A percentile compares a stretch with the other conserved stretches of the same genome.
Conservation (phyloP, 2,797 vertebrate species). For the Takifugu ocellatus region DNA sequence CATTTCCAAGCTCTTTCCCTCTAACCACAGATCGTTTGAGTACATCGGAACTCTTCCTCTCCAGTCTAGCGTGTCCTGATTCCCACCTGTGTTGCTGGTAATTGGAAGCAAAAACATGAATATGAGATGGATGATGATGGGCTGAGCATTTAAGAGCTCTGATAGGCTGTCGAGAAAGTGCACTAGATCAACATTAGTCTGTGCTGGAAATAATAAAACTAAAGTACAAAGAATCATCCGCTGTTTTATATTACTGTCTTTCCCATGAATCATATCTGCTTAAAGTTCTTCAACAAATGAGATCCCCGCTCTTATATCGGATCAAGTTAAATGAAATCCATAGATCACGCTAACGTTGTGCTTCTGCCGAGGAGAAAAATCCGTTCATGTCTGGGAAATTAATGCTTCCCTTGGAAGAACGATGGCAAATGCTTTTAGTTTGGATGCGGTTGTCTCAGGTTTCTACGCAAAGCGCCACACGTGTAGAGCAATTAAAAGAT, state of each 20-base stretch:
- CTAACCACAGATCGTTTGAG: too few relatives aligned
- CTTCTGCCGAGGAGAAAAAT: constrained; percentile 37
- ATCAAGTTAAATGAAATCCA: constrained; percentile 71
- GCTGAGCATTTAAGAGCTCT: too few relatives aligned
- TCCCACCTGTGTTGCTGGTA: too few relatives aligned
- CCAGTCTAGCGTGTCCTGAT: too few relatives aligned
- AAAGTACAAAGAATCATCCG: constrained; percentile 31
- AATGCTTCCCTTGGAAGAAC: constrained; percentile 37
- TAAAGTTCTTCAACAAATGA: constrained; percentile 53
- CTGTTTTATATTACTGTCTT: constrained; percentile 39
- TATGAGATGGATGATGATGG: too few relatives aligned
- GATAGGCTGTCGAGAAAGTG: too few relatives aligned
- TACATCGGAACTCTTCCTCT: too few relatives aligned
- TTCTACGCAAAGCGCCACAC: constrained; percentile 5
- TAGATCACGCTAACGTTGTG: constrained; percentile 64
- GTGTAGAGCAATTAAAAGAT: constrained; percentile 9
- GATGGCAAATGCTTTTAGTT: constrained; percentile 33
- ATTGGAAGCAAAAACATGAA: too few relatives aligned
- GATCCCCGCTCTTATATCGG: constrained; percentile 59
- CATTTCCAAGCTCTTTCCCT: too few relatives aligned
- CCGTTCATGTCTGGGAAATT: constrained; percentile 54
- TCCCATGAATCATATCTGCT: constrained; percentile 53
- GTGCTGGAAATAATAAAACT: constrained; percentile 16
- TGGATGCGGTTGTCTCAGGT: constrained; percentile 5
- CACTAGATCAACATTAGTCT: too few relatives aligned